Conservation (phyloP, 2,113 vertebrate genomes). For the Edolisoma coerulescens region DNA sequence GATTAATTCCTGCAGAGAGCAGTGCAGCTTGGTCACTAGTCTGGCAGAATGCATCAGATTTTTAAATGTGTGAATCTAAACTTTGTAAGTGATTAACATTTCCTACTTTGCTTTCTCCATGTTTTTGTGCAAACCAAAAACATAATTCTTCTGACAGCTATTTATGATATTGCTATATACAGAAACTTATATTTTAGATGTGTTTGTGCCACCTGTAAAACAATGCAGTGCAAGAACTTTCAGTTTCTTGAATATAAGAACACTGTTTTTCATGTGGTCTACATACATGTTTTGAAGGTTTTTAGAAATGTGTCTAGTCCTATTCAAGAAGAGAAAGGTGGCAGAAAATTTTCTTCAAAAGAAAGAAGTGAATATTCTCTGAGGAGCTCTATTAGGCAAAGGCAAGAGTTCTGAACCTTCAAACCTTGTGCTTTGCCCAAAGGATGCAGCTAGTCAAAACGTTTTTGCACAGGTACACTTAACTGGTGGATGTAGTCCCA, state of each 20-base stretch:
- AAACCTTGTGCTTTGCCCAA: neutral
- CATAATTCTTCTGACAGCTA: neutral
- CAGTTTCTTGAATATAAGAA: neutral
- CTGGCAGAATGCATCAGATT: neutral
- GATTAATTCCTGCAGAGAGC: neutral
- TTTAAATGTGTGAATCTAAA: neutral
- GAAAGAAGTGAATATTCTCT: neutral
- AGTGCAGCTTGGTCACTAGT: neutral
- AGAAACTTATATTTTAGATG: neutral
- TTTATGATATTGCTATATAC: neutral
- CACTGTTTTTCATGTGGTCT: neutral
- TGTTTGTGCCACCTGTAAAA: neutral
- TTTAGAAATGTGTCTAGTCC: neutral
- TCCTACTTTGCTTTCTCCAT: neutral
- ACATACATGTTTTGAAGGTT: rapidly evolving
- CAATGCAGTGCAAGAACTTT: neutral
- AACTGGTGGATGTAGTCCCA: neutral
- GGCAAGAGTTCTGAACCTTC: neutral
- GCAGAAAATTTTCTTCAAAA: neutral
- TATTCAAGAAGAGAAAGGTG: neutral
- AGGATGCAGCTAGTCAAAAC: neutral
- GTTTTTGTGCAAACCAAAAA: neutral
- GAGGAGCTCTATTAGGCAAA: neutral
- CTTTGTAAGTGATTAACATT: neutral
- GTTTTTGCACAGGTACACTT: neutral